Conservation (phyloP, 2,797 vertebrate genomes). For the Rallus crepitans region DNA sequence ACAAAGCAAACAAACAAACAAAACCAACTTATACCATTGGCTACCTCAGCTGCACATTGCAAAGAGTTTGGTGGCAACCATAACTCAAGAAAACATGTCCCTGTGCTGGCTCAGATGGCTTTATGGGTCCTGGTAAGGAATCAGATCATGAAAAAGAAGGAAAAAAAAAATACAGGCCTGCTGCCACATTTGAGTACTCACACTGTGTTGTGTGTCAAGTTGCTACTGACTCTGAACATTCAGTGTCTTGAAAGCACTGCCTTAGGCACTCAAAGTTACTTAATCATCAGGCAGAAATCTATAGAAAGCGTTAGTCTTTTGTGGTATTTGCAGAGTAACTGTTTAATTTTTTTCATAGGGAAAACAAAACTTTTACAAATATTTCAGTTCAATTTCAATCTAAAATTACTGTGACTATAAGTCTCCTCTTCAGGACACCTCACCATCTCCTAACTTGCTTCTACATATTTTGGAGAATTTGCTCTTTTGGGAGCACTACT, state of each 20-base stretch:
- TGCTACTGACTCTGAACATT: neutral
- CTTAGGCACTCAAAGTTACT: neutral
- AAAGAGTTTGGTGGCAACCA: neutral
- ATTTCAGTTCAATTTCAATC: neutral
- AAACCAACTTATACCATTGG: neutral
- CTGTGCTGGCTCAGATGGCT: neutral
- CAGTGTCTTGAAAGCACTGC: neutral
- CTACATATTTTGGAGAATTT: neutral
- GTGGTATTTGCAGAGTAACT: neutral
- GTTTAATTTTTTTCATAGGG: neutral
- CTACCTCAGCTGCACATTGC: neutral
- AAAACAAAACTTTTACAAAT: neutral
- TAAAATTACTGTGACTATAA: neutral
- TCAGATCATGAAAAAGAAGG: neutral
- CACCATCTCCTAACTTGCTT: neutral
- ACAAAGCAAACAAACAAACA: neutral
- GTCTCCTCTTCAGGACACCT: neutral
- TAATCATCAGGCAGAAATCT: neutral
- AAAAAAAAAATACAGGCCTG: neutral
- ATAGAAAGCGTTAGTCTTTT: neutral
- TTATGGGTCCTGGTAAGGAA: neutral
- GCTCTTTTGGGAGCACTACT: neutral
- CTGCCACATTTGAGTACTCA: neutral
- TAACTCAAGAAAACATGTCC: neutral
- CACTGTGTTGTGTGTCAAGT: rapidly evolving